Conservation (phyloP, 1,140 invertebrate genomes). For the Adoxophyes honmai region DNA sequence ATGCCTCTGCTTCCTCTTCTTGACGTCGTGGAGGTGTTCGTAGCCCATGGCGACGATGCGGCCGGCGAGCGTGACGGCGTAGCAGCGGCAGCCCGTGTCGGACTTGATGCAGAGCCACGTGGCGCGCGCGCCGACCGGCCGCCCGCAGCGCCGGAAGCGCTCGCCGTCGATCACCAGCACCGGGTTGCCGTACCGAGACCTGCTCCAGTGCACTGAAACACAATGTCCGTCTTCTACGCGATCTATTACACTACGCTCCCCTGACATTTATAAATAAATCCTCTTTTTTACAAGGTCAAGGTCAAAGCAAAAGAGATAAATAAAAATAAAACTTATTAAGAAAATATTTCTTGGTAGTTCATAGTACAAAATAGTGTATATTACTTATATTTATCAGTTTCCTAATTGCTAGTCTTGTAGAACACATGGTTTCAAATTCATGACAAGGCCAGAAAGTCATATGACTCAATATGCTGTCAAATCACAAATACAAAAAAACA, state of each 20-base stretch:
- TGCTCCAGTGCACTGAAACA: slow-evolving; percentile 56
- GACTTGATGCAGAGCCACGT: slow-evolving; percentile 64
- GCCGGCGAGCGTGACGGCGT: slow-evolving; percentile 38
- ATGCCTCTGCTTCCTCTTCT: slow-evolving; percentile 18
- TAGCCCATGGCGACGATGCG: slow-evolving; percentile 33
- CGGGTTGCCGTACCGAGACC: slow-evolving; percentile 52
- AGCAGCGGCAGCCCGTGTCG: slow-evolving; percentile 51
- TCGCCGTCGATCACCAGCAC: slow-evolving; percentile 47
- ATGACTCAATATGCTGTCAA: too few relatives aligned
- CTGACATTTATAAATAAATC: not conserved
- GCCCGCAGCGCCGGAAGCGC: slow-evolving; percentile 42
- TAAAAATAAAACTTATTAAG: not conserved
- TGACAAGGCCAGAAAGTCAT: too few relatives aligned
- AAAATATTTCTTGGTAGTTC: slow-evolving; percentile 5
- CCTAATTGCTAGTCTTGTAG: slow-evolving; percentile 3
- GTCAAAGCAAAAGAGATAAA: too few relatives aligned
- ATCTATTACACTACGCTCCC: not conserved
- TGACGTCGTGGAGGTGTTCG: slow-evolving; percentile 34
- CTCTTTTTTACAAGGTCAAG: not conserved
- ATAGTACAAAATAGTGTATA: not conserved
- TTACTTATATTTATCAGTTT: not conserved
- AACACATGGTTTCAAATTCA: not conserved
- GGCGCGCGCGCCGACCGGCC: slow-evolving; percentile 22
- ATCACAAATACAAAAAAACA: too few relatives aligned
- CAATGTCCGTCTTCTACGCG: slow-evolving; percentile 19